Conservation (phyloP, 2,888 invertebrate genomes). For the Platypus cylindrus region DNA sequence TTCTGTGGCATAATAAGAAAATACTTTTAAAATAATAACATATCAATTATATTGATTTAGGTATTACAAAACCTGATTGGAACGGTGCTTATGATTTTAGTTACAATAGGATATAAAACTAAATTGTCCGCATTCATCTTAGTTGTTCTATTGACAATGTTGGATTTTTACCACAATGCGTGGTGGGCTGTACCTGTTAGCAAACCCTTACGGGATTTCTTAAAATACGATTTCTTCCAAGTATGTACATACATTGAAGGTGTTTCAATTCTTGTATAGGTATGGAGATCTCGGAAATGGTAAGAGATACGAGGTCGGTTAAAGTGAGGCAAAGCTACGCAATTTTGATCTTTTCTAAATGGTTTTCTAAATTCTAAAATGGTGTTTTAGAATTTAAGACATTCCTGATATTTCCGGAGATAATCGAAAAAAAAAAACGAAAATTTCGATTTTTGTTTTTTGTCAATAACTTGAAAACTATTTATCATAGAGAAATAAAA, state of each 20-base stretch:
- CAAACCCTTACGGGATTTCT: conserved; percentile 94
- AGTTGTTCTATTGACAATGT: conserved; percentile 71
- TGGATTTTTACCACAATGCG: conserved; percentile 96
- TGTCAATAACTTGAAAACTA: too few species aligned
- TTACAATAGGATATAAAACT: conserved; percentile 96
- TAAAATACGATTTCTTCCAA: conserved; percentile 99
- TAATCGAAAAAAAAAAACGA: too few species aligned
- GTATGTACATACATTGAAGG: conserved; percentile 37
- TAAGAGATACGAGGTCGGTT: too few species aligned
- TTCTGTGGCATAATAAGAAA: not conserved
- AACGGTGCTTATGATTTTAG: conserved; percentile 86
- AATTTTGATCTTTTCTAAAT: too few species aligned
- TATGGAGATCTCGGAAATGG: too few species aligned
- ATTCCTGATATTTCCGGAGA: too few species aligned
- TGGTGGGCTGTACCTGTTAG: conserved; percentile 96
- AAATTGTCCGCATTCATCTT: conserved; percentile 93
- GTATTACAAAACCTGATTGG: conserved; percentile 87
- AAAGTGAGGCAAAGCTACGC: too few species aligned
- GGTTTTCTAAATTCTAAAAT: too few species aligned
- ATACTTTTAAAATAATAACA: not conserved
- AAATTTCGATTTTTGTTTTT: too few species aligned
- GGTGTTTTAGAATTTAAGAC: too few species aligned
- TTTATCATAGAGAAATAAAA: too few species aligned
- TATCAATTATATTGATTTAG: conserved; percentile 36
- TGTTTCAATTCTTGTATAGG: too few species aligned